These are phyloP conservation scores for Porites australiensis DNA, from an alignment of 64 coral and sea anemone genomes.

Conservation along the genomic window DNA sequence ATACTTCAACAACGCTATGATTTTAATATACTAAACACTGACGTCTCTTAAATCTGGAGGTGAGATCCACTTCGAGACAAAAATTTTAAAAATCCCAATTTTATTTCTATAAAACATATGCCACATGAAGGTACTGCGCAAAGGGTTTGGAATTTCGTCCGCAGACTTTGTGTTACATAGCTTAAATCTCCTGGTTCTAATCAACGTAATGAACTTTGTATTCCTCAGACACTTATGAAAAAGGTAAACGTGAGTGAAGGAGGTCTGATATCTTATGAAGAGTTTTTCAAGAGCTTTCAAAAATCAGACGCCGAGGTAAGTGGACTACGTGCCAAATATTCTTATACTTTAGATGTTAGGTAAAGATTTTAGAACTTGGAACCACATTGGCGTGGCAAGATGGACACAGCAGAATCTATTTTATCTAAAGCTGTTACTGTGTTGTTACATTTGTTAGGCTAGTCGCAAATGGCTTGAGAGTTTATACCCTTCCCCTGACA, in stretches of 20 bases:
- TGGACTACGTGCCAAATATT: background rate
- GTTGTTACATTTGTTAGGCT: background rate
- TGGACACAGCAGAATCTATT: background rate
- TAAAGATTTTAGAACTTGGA: too few relatives aligned
- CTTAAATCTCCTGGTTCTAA: background rate
- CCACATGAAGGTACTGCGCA: too few relatives aligned
- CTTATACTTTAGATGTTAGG: too few relatives aligned
- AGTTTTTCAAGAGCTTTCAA: constrained; percentile 90
- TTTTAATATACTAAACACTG: too few relatives aligned
- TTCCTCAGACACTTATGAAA: constrained; percentile 75
- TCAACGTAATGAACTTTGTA: background rate
- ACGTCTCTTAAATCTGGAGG: background rate
- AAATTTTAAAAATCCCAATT: background rate
- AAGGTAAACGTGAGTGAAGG: constrained; percentile 59
- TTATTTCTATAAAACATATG: too few relatives aligned
- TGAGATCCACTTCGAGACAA: background rate
- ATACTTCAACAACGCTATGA: too few relatives aligned
- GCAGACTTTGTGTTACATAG: too few relatives aligned
- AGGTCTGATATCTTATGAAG: constrained; percentile 77
- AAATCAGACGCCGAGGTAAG: constrained; percentile 89
- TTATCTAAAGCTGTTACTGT: background rate
- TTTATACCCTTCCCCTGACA: constrained; percentile 34
- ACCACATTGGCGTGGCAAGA: too few relatives aligned
- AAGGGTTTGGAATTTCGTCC: too few relatives aligned
- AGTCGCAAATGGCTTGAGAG: constrained; percentile 70